phyloP scores from a whole-genome alignment of 2,113 vertebrate species.

The Xenopus tropicalis region UCB_Xtro_10.0 CM004447.2:148742001-148742500 shows the following conservation, averaged over 20 bases:
- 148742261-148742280: conserved; percentile 55
- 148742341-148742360: conserved; percentile 54
- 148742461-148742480: too few relatives aligned
- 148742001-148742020: too few relatives aligned
- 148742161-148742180: too few relatives aligned
- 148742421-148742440: background rate
- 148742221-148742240: background rate
- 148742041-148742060: too few relatives aligned
- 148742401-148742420: conserved; percentile 46
- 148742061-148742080: too few relatives aligned
- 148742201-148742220: background rate
- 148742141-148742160: too few relatives aligned
- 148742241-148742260: conserved; percentile 49
- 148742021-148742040: too few relatives aligned
- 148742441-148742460: too few relatives aligned
- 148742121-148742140: too few relatives aligned
- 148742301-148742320: conserved; percentile 55
- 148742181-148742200: background rate
- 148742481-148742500: too few relatives aligned
- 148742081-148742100: too few relatives aligned
- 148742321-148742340: conserved; percentile 61
- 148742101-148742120: too few relatives aligned
- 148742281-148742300: conserved; percentile 62
- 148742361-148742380: conserved; percentile 52
- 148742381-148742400: conserved; percentile 48